Evolutionary conservation across 1,140 invertebrate species (phyloP), one percentile per base, ranked within the genome.

Genomic region (Scaptomyza graminum): DNA sequence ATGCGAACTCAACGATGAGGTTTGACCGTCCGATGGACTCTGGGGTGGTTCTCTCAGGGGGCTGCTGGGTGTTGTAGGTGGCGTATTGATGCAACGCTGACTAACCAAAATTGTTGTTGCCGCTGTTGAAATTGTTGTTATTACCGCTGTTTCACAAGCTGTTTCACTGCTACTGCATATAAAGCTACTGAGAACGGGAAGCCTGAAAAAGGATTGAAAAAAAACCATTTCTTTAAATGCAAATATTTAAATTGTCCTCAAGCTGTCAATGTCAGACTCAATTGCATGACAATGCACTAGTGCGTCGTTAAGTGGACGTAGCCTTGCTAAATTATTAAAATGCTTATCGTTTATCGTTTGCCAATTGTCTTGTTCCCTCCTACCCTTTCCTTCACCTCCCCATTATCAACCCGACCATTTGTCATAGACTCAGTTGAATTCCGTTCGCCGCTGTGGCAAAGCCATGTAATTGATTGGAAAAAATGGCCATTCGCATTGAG

Each of bases 51-150:
- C 89, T 50, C 85, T 72, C 60, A 87, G 25, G 25, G 90, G 90
- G 63, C 90, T 91, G 66, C 84, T 88, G 34, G 83, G 84, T 59
- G 83, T 88, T 43, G 83, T 91, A 60, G 90, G 90, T 75, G 90
- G 89, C 76, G 90, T 91, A 47, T 76, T 75, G 39, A 90, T 60
- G 64, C 82, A 82, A 75, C 82, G 82, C 59, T 82, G 83, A 50
- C 51, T 79, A 39, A 60, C 65, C 71, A 79, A 78, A 55, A 50
- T 64, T 61, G 62, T 57, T 28, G 62, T 52, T 34, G 78, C 44
- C 56, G 54, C 56, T 43, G 50, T 47, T 79, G 66, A 18, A 25
- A 31, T 62, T 67, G 50, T 39, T 59, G 64, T 44, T 73, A 68
- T 49, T 13, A 59, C 47, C 56, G 67, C 51, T 63, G 71, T 72